phyloP scores from a whole-genome alignment of 2,888 invertebrate genomes.

The Synanthedon formicaeformis region DNA sequence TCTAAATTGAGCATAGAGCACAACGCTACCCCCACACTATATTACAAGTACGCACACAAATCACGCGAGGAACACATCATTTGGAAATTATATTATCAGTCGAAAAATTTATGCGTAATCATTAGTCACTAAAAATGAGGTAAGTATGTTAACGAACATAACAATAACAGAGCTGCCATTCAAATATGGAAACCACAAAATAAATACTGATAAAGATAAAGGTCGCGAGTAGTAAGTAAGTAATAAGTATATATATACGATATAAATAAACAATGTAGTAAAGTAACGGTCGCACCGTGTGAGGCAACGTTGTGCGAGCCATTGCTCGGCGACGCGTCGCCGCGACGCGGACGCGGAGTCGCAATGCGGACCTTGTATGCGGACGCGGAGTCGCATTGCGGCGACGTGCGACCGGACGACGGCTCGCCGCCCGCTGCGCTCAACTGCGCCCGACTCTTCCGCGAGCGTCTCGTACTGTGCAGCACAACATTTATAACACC shows the following conservation, averaged over 20 bases:
- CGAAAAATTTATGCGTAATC: constrained; percentile 56
- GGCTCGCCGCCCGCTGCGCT: background rate
- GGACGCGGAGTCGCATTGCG: background rate
- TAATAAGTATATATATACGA: constrained; percentile 10
- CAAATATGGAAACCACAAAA: constrained; percentile 57
- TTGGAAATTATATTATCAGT: constrained; percentile 68
- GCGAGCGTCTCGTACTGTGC: constrained; percentile 10
- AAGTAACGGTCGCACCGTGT: constrained; percentile 40
- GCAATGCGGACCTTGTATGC: too few species aligned
- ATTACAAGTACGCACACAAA: constrained; percentile 47
- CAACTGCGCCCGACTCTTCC: background rate
- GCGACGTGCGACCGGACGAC: background rate
- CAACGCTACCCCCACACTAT: constrained; percentile 65
- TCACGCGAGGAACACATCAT: constrained; percentile 61
- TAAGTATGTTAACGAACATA: constrained; percentile 17
- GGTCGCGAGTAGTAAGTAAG: constrained; percentile 27
- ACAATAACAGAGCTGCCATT: constrained; percentile 44
- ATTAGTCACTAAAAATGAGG: constrained; percentile 58
- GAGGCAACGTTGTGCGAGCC: constrained; percentile 63
- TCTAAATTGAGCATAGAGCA: constrained; percentile 70
- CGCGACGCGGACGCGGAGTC: constrained; percentile 1
- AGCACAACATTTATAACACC: constrained; percentile 19
- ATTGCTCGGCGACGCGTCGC: constrained; percentile 7
- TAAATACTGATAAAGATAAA: constrained; percentile 61
- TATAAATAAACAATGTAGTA: constrained; percentile 18